phyloP scores from a whole-genome alignment of 2,113 vertebrate genomes.

The Colinus virginianus region DNA sequence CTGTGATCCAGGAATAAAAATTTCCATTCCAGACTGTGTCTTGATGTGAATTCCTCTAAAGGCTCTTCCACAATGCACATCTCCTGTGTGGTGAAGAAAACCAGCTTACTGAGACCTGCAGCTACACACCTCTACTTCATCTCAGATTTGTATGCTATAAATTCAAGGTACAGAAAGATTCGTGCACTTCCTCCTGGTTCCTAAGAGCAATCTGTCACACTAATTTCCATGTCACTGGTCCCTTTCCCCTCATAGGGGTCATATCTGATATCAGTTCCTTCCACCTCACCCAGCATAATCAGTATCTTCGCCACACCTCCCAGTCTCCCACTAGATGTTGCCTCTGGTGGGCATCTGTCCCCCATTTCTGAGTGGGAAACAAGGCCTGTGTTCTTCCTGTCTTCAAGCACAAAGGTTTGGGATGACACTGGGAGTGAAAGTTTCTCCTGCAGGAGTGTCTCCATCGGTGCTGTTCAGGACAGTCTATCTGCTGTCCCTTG shows the following conservation, averaged over 20 bases:
- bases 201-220: neutral
- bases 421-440: neutral
- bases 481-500: neutral
- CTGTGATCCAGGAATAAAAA: conserved; percentile 88
- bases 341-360: neutral
- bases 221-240: neutral
- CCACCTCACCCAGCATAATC: neutral
- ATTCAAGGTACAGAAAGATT: neutral
- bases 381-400: neutral
- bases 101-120: neutral
- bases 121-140: neutral
- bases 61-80: conserved; percentile 84
- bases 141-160: conserved; percentile 38
- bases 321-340: neutral
- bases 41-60: conserved; percentile 86
- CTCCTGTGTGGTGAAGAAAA: conserved; percentile 77
- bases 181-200: neutral
- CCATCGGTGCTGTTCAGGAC: neutral
- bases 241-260: neutral
- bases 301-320: neutral
- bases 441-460: neutral
- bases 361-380: neutral
- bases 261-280: neutral
- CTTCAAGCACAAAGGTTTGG: neutral
- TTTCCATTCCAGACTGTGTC: conserved; percentile 88